phyloP scores from a whole-genome alignment of 2,113 vertebrate species.

The Nerophis lumbriciformis region DNA sequence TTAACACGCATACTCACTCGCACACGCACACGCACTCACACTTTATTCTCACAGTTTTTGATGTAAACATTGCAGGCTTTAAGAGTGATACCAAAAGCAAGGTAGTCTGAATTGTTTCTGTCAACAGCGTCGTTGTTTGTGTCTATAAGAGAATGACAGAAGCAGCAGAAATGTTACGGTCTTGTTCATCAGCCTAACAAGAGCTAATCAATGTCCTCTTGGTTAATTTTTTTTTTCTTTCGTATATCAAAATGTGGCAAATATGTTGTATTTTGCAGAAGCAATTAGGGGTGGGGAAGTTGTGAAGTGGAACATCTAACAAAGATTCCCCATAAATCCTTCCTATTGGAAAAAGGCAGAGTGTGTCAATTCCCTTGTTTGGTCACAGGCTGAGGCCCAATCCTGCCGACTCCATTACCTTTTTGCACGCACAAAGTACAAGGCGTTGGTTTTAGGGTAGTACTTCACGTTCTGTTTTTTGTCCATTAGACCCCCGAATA shows the following conservation, averaged over 20 bases:
- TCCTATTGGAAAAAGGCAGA: slow-evolving; percentile 60
- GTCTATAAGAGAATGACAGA: slow-evolving; percentile 30
- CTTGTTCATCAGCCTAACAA: slow-evolving; percentile 28
- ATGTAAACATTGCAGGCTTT: slow-evolving; percentile 76
- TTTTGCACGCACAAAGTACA: slow-evolving; percentile 98
- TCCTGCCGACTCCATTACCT: slow-evolving; percentile 80
- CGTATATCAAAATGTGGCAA: slow-evolving; percentile 54
- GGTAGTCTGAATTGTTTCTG: slow-evolving; percentile 43
- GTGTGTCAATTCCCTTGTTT: slow-evolving; percentile 57
- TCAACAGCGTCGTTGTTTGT: slow-evolving; percentile 11
- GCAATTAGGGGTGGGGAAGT: slow-evolving; percentile 32
- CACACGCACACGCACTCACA: slow-evolving; percentile 26
- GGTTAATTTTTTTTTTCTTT: slow-evolving; percentile 19
- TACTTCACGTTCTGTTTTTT: slow-evolving; percentile 99
- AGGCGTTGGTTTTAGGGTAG: slow-evolving; percentile 98
- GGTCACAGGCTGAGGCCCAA: slow-evolving; percentile 29
- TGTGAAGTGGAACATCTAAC: slow-evolving; percentile 57
- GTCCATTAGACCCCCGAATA: slow-evolving; percentile 98
- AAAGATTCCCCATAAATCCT: slow-evolving; percentile 46
- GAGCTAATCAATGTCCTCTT: slow-evolving; percentile 12
- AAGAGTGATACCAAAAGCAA: slow-evolving; percentile 71
- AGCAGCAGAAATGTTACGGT: slow-evolving; percentile 33
- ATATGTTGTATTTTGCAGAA: slow-evolving; percentile 56
- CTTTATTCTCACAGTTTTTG: slow-evolving; percentile 25
- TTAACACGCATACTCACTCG: slow-evolving; percentile 17